Conservation (phyloP, 1,140 invertebrate species). For the Drosophila ogumai region DNA sequence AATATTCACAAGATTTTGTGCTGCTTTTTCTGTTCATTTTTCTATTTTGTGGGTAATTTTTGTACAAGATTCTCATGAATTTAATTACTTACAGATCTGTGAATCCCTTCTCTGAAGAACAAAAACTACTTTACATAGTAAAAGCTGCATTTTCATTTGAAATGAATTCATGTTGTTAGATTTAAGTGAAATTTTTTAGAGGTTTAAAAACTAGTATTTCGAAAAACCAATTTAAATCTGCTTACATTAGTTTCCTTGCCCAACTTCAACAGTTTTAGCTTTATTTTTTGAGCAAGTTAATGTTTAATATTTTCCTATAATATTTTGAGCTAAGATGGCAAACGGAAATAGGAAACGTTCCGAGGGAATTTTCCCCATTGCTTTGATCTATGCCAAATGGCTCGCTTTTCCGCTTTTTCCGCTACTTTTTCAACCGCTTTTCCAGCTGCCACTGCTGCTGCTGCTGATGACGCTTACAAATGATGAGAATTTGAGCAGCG, state of each 20-base stretch:
- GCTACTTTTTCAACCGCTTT: slow-evolving; percentile 11
- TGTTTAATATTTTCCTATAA: not conserved
- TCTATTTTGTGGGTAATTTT: not conserved
- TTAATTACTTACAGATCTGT: slow-evolving; percentile 9
- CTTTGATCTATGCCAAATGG: slow-evolving; percentile 35
- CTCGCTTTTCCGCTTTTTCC: slow-evolving; percentile 14
- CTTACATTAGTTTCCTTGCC: not conserved
- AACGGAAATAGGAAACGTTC: slow-evolving; percentile 11
- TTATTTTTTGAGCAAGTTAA: not conserved
- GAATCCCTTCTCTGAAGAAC: not conserved
- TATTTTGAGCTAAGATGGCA: not conserved
- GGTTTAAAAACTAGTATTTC: not conserved
- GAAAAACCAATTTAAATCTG: not conserved
- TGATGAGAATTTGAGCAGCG: slow-evolving; percentile 74
- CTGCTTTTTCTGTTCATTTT: not conserved
- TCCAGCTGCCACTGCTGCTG: slow-evolving; percentile 36
- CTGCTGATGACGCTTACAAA: slow-evolving; percentile 70
- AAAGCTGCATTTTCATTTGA: not conserved
- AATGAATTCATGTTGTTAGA: not conserved
- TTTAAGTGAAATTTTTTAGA: not conserved
- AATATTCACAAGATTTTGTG: not conserved
- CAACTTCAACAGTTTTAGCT: not conserved
- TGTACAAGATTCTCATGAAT: not conserved
- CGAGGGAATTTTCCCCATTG: not conserved
- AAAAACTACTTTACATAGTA: slow-evolving; percentile 1